Conservation (phyloP, 1,140 invertebrate genomes). For the Nasonia longicornis region DNA sequence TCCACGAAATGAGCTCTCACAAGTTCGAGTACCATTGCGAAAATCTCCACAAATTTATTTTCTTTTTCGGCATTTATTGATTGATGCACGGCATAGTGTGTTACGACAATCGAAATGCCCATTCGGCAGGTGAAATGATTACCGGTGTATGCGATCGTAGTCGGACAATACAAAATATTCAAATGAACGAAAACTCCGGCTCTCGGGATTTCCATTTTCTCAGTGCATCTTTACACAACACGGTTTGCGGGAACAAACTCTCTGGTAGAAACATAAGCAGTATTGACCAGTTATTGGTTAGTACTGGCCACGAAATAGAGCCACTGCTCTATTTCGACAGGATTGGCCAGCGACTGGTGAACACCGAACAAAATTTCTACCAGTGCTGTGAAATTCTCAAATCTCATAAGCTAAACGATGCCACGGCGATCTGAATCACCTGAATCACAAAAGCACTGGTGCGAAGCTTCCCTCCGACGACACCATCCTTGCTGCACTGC, state of each 20-base stretch:
- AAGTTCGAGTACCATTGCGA: no score
- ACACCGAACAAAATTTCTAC: no score
- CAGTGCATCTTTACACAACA: background rate
- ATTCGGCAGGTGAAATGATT: background rate
- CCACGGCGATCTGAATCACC: no score
- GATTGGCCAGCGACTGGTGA: no score
- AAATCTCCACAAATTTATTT: no score
- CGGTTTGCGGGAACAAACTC: background rate
- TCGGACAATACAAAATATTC: background rate
- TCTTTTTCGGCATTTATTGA: no score
- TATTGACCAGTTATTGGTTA: no score
- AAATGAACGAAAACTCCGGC: background rate
- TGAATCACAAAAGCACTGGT: background rate
- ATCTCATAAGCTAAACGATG: background rate
- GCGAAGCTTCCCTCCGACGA: background rate
- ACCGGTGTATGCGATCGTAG: background rate
- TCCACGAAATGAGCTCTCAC: no score
- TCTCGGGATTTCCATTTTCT: background rate
- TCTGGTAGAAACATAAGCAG: no score
- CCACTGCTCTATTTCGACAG: no score
- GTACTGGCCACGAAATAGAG: no score
- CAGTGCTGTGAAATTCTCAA: background rate
- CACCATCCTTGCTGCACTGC: background rate
- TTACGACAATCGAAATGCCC: background rate
- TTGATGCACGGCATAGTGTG: no score